Conservation (phyloP, 2,888 invertebrate species). For the Tenodera sinensis region DNA sequence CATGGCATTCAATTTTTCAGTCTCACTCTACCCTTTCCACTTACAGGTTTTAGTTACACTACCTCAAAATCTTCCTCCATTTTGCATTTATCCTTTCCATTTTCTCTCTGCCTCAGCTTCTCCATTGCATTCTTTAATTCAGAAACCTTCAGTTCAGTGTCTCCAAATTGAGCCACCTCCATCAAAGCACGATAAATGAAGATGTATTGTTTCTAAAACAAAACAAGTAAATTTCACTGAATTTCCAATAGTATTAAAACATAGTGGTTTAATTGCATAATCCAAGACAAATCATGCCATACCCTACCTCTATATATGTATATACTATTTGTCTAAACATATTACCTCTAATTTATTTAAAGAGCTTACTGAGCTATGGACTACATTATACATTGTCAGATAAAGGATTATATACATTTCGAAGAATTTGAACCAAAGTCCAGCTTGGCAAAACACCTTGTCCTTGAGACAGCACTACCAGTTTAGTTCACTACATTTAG, state of each 20-base stretch:
- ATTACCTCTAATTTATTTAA: no score
- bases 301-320: no score
- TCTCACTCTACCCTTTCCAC: no score
- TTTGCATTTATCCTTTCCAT: slow-evolving; percentile 63
- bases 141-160: slow-evolving; percentile 77
- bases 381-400: no score
- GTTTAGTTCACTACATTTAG: no score
- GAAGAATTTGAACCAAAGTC: no score
- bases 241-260: background rate
- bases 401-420: no score
- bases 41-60: slow-evolving; percentile 27
- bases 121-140: slow-evolving; percentile 71
- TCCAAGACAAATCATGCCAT: background rate
- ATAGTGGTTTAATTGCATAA: background rate
- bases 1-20: no score
- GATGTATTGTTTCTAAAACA: slow-evolving; percentile 84
- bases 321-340: no score
- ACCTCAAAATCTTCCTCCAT: slow-evolving; percentile 88
- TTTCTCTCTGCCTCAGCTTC: slow-evolving; percentile 67
- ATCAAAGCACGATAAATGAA: slow-evolving; percentile 92
- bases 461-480: no score
- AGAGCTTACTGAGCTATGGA: no score
- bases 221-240: slow-evolving; percentile 21
- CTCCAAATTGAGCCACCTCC: slow-evolving; percentile 87
- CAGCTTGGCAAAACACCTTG: no score